Conservation (phyloP, 37 sponge, comb jelly and placozoan species). For the Theonella swinhoei region DNA sequence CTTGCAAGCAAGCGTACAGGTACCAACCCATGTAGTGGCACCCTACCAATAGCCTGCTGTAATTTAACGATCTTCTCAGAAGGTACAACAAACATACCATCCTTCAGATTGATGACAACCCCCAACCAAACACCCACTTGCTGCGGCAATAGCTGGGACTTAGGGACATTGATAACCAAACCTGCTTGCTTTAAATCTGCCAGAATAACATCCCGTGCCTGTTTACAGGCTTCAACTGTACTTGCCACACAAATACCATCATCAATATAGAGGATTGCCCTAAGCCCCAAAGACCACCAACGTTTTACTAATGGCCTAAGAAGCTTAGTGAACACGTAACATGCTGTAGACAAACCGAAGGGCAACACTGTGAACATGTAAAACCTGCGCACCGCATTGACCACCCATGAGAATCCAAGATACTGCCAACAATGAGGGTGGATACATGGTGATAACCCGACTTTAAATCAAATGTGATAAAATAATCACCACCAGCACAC, state of each 20-base stretch:
- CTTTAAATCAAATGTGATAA: constrained; percentile 31
- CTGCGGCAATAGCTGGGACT: constrained; percentile 5
- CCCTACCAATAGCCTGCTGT: neutral
- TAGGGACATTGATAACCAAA: constrained; percentile 4
- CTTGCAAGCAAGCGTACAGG: constrained; percentile 14
- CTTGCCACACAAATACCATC: constrained; percentile 35
- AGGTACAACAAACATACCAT: constrained; percentile 21
- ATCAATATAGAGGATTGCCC: constrained; percentile 33
- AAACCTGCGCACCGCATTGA: neutral
- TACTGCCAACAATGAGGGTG: constrained; percentile 2
- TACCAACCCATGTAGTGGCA: neutral
- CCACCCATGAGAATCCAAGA: constrained; percentile 28
- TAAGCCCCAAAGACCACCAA: constrained; percentile 27
- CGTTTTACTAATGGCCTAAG: constrained; percentile 19
- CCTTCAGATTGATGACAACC: constrained; percentile 7
- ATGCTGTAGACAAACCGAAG: constrained; percentile 43
- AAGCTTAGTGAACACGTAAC: constrained; percentile 47
- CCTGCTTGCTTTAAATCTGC: constrained; percentile 5
- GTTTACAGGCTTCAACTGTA: neutral
- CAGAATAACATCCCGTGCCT: neutral
- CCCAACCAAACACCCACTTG: constrained; percentile 11
- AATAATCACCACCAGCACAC: constrained; percentile 17
- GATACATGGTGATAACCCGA: constrained; percentile 45
- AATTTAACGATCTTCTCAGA: neutral
- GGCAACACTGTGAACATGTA: constrained; percentile 42